Conservation (phyloP, 2,113 vertebrate species). For the Xiphophorus couchianus region DNA sequence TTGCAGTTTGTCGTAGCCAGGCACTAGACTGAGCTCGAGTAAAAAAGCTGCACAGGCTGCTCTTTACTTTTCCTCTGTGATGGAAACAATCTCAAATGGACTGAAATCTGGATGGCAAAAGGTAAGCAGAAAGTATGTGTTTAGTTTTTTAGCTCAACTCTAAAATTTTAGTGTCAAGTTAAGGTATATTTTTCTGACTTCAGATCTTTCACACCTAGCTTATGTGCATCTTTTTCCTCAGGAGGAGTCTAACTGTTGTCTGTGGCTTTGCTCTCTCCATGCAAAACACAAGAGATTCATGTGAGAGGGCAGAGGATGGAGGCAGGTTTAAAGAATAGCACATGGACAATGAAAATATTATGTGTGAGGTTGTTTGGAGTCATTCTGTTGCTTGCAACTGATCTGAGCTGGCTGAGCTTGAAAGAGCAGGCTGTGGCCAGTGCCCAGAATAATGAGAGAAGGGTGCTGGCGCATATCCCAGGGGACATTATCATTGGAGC, state of each 20-base stretch:
- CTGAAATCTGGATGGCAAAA: constrained; percentile 36
- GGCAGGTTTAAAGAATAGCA: constrained; percentile 27
- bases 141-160: not conserved
- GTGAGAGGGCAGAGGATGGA: constrained; percentile 45
- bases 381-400: constrained; percentile 54
- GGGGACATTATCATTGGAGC: constrained; percentile 98
- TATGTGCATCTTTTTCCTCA: not conserved
- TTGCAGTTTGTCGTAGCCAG: constrained; percentile 71
- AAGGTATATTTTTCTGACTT: not conserved
- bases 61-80: constrained; percentile 22
- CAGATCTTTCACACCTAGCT: not conserved
- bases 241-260: constrained; percentile 33
- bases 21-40: constrained; percentile 50
- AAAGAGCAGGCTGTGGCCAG: constrained; percentile 77
- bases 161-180: not conserved
- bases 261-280: constrained; percentile 5
- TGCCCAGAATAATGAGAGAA: constrained; percentile 91
- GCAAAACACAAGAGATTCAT: constrained; percentile 10
- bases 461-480: constrained; percentile 91
- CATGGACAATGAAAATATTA: constrained; percentile 18
- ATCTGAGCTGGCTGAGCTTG: constrained; percentile 51
- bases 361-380: constrained; percentile 45
- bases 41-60: constrained; percentile 31
- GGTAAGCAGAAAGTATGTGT: constrained; percentile 50
- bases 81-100: constrained; percentile 32